A percentile compares a stretch with the other conserved stretches of the same genome.
Conservation (phyloP, 2,113 vertebrate genomes). For the Pituophis catenifer region DNA sequence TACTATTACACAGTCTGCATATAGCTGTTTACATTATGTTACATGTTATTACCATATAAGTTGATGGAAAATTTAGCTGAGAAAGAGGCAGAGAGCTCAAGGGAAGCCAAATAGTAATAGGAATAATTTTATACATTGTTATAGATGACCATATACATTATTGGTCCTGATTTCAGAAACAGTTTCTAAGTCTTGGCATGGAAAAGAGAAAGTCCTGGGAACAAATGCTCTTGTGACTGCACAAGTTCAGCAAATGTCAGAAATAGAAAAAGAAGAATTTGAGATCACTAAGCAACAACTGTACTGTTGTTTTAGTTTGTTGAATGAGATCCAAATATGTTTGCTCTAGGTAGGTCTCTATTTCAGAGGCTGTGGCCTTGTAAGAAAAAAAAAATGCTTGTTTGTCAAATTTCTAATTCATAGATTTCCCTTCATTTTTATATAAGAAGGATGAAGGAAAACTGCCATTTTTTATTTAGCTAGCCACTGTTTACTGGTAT, state of each 20-base stretch:
- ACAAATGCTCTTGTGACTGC: fast-evolving
- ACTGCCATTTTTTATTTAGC: background rate
- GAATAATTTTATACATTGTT: background rate
- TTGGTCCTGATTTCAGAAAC: conserved; percentile 6
- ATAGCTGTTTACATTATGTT: background rate
- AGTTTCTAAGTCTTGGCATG: background rate
- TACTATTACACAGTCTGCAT: fast-evolving
- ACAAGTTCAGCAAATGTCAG: background rate
- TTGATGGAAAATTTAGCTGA: conserved; percentile 42
- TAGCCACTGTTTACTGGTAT: background rate
- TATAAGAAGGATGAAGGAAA: background rate
- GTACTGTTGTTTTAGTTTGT: background rate
- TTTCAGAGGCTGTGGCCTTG: background rate
- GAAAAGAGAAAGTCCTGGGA: background rate
- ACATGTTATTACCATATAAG: conserved; percentile 47
- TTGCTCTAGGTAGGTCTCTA: background rate
- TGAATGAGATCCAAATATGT: background rate
- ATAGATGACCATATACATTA: background rate
- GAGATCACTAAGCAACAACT: background rate
- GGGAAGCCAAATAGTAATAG: conserved; percentile 5
- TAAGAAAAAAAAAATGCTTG: background rate
- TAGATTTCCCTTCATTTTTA: background rate
- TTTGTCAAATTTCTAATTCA: background rate
- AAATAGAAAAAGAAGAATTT: background rate
- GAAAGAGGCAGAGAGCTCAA: background rate